These are phyloP conservation scores for Pteropus rufus DNA, from an alignment of 2,797 vertebrate species.

Conservation along the genomic window DNA sequence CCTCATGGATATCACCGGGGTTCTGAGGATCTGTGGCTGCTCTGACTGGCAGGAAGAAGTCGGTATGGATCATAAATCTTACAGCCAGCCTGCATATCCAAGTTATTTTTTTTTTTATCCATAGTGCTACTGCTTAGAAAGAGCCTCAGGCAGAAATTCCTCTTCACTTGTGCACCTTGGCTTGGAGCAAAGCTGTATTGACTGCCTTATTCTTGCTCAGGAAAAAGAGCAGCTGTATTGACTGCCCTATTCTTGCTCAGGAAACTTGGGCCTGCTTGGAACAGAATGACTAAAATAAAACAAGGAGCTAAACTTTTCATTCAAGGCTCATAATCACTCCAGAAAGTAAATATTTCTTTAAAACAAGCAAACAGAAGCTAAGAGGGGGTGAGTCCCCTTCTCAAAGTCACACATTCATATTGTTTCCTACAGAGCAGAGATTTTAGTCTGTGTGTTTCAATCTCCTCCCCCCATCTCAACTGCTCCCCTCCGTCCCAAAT, in stretches of 20 bases:
- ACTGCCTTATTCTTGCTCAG: background rate
- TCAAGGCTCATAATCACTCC: background rate
- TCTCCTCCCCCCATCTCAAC: background rate
- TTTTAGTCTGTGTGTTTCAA: background rate
- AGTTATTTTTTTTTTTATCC: background rate
- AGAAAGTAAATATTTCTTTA: constrained; percentile 3
- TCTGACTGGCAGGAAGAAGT: constrained; percentile 21
- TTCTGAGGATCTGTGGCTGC: background rate
- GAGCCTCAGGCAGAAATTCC: background rate
- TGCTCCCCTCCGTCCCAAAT: no score
- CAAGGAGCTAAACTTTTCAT: background rate
- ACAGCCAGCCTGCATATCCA: background rate
- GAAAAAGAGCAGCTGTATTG: background rate
- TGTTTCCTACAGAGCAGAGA: background rate
- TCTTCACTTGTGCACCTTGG: background rate
- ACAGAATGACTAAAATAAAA: background rate
- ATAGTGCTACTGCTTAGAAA: background rate
- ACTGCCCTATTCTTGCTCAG: background rate
- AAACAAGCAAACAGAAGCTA: background rate
- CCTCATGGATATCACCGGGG: background rate
- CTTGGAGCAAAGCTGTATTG: background rate
- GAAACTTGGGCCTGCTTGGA: background rate
- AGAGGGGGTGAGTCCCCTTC: background rate
- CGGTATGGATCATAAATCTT: background rate
- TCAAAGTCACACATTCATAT: background rate